phyloP scores from a whole-genome alignment of 2,797 vertebrate species.

The Enteromius radiatus region DNA sequence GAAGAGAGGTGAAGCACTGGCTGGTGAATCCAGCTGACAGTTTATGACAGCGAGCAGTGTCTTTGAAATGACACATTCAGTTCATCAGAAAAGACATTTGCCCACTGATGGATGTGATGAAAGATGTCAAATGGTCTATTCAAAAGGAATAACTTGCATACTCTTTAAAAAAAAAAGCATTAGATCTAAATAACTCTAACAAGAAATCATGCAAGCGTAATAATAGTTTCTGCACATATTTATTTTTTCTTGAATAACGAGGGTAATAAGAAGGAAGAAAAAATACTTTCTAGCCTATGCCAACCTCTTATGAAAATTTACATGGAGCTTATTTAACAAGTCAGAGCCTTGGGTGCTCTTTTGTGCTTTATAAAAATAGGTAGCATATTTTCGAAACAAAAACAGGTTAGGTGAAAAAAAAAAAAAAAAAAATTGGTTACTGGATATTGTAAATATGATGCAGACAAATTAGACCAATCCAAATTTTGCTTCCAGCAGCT shows the following conservation, averaged over 20 bases:
- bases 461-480: neutral
- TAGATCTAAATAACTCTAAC: neutral
- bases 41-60: constrained; percentile 3
- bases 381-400: neutral
- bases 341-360: neutral
- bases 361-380: neutral
- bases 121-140: constrained; percentile 14
- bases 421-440: neutral
- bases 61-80: constrained; percentile 30
- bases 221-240: no score
- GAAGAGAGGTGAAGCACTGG: neutral
- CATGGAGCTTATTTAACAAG: neutral
- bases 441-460: neutral
- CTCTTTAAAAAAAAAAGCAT: neutral
- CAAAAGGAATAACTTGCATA: constrained; percentile 13
- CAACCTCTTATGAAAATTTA: no score
- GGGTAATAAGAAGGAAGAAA: neutral
- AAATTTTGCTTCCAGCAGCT: neutral
- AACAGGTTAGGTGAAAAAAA: neutral
- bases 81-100: constrained; percentile 32
- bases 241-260: no score
- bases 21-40: constrained; percentile 27
- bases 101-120: constrained; percentile 34
- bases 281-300: neutral
- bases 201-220: neutral